These are phyloP conservation scores for Mythimna impura DNA, from an alignment of 2,888 invertebrate genomes.

Conservation along the genomic window DNA sequence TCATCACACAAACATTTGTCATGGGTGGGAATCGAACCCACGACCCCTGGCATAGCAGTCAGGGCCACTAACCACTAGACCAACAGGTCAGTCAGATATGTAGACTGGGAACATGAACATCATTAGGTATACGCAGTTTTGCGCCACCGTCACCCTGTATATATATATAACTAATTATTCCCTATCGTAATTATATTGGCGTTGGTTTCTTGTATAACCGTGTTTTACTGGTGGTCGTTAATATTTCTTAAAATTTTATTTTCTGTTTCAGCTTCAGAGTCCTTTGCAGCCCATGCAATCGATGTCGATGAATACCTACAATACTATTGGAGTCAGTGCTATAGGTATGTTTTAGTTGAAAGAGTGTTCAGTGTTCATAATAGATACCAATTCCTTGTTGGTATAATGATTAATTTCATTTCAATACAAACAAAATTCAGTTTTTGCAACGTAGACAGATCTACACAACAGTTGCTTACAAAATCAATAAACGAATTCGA, in stretches of 20 bases:
- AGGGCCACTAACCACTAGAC: no score
- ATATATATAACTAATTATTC: neutral
- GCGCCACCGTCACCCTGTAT: no score
- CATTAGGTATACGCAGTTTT: no score
- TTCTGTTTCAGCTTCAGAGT: conserved; percentile 80
- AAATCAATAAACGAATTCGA: no score
- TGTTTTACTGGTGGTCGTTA: neutral
- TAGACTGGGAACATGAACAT: no score
- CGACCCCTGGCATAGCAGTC: no score
- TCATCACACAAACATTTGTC: no score
- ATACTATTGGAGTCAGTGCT: conserved; percentile 80
- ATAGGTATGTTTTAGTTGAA: conserved; percentile 74
- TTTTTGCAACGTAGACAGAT: neutral
- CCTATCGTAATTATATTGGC: neutral
- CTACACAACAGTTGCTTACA: neutral
- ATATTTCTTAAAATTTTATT: neutral
- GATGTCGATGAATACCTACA: conserved; percentile 85
- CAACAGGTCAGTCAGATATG: no score
- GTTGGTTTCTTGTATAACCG: no score
- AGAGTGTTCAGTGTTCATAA: neutral
- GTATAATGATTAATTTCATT: neutral
- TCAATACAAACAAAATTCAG: neutral
- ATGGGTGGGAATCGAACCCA: no score
- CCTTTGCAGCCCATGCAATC: conserved; percentile 85
- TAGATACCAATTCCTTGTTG: neutral